Base-by-base conservation (phyloP, 2,888 invertebrate genomes). In the Sicus ferrugineus region DNA sequence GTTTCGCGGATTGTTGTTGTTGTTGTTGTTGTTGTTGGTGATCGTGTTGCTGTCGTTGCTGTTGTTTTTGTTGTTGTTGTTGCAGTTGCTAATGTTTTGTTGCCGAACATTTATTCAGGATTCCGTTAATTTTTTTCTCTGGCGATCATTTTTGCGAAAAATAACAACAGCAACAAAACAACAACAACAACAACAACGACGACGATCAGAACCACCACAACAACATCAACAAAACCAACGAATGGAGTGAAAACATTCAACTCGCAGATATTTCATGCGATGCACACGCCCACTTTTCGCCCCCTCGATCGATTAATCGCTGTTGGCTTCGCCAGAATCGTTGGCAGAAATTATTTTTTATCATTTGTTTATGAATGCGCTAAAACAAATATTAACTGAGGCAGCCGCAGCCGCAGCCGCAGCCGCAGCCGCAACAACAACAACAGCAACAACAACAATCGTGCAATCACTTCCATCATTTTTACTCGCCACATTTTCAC, bases 271-370 rank as follows among this genome's bases (percentile, higher is more conserved):
- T 23, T 59, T 59, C 48, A 30, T 28, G 26, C 46, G 21, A 14
- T n/a, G 59, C n/a, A 50, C 50, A 65, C 69, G 69, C 69, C 69
- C 65, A 65, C 61, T 28, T 38, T 46, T 31, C 23, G 48, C 31
- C 23, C 64, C 28, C 56, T 64, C 64, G 3, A 54, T 14, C 23
- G 11, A 54, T 4, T 28, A 9, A 23, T 58, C 69, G 46, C 64
- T 64, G 21, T 52, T n/a, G 52, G 21, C 54, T 50, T 38, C 62
- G 68, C 68, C 31, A 54, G 38, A 50, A 50, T 69, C 52, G 66
- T 67, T 67, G 48, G 79, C 79, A 74, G 80, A 77, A 80, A 80
- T 79, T 79, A 76, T 76, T 77, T 79, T 81, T 81, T 80, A 81
- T 79, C 80, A 79, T 81, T 80, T 79, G 77, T 78, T 73, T 80